These are phyloP conservation scores for Protaetia brevitarsis DNA, from an alignment of 1,140 invertebrate genomes.

Conservation along the genomic window DNA sequence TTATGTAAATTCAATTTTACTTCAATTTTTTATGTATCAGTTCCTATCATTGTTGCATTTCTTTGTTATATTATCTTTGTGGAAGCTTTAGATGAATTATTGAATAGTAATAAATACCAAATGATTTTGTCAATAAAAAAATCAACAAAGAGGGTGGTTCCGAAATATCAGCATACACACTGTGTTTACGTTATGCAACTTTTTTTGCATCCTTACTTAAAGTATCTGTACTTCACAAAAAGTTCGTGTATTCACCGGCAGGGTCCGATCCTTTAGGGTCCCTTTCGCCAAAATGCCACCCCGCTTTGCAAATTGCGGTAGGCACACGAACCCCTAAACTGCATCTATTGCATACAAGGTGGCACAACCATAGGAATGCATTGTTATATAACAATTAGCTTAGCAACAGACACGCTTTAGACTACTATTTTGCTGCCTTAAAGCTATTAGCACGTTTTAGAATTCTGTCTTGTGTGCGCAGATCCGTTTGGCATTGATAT, in stretches of 20 bases:
- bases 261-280: not conserved
- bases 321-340: not conserved
- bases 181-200: not conserved
- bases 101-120: too few species aligned
- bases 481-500: too few species aligned
- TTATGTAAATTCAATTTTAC: too few species aligned
- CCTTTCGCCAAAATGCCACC: not conserved
- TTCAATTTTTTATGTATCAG: too few species aligned
- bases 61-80: too few species aligned
- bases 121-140: too few species aligned
- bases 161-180: not conserved
- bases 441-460: too few species aligned
- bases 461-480: too few species aligned
- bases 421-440: too few species aligned
- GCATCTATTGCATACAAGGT: constrained; percentile 17
- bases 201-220: not conserved
- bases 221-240: not conserved
- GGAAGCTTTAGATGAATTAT: too few species aligned
- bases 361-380: not conserved
- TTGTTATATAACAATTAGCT: not conserved
- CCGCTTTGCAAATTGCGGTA: constrained; percentile 4
- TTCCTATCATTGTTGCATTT: too few species aligned
- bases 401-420: too few species aligned
- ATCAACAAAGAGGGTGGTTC: not conserved
- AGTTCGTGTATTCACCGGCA: not conserved